Percentiles rank a stretch among this genome's conserved stretches.
Conservation (phyloP, 1,140 invertebrate genomes). For the Mya arenaria region DNA sequence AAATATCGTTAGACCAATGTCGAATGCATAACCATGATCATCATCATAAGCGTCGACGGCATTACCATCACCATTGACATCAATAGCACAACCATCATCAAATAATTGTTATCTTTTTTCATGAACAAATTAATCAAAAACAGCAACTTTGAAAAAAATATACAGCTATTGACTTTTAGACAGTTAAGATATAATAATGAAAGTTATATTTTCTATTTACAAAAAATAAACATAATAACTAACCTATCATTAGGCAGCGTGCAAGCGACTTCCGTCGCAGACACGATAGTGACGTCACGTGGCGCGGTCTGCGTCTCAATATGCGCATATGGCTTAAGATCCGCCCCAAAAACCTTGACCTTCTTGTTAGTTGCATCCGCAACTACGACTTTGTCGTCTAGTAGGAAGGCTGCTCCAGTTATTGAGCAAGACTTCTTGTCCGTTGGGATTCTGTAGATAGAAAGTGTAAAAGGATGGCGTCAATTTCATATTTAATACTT, state of each 20-base stretch:
- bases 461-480: not conserved
- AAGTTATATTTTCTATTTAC: no score
- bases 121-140: no score
- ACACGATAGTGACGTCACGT: slow-evolving; percentile 25
- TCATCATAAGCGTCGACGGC: no score
- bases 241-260: slow-evolving; percentile 26
- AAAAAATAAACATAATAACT: not conserved
- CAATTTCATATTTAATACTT: no score
- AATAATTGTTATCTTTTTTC: no score
- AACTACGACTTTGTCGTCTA: slow-evolving; percentile 44
- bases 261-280: not conserved
- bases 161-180: no score
- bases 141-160: no score
- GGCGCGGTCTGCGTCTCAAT: slow-evolving; percentile 31
- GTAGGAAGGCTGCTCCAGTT: slow-evolving; percentile 17
- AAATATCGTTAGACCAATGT: no score
- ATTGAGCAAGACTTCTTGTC: slow-evolving; percentile 42
- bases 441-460: not conserved
- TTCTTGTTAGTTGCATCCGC: slow-evolving; percentile 34
- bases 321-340: not conserved
- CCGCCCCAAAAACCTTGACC: not conserved
- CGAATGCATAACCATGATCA: no score
- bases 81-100: no score
- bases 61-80: no score
- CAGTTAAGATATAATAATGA: no score